Evolutionary conservation across 1,140 invertebrate genomes (phyloP), one percentile per base, ranked within the genome.

Genomic region (Sycophila sp.): DNA sequence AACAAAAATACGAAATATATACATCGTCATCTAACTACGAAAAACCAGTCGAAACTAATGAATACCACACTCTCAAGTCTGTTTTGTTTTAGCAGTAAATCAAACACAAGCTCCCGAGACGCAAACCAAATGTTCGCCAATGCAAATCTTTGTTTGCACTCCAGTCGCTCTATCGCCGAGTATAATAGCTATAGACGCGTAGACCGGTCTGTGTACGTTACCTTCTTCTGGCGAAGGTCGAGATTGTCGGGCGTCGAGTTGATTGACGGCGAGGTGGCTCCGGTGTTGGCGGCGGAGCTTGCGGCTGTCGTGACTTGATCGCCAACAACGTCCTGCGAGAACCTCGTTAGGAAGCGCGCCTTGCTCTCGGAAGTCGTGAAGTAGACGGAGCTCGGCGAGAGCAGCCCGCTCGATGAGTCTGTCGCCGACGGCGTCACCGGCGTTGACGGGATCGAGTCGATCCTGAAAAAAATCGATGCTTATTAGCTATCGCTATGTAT

Each of bases 351-450:
- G 77, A 92, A 89, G 77, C 89, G 90, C 4, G 91, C 90, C 79
- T 92, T 92, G 45, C 90, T 88, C 77, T 92, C 91, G 13, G 91
- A 92, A 22, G 89, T 92, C 6, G 90, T 91, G 78, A 91, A 92
- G 76, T 92, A 92, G 4, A 88, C 84, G 22, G 91, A 91, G 72
- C 87, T 89, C 19, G 88, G 86, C 47, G 90, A 90, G 42, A 91
- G 80, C 19, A 87, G 88, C 67, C 77, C 81, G 68, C 71, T 78
- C 10, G 42, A 66, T 10, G 78, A 71, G 30, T 80, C 80, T 5
- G 76, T 68, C 11, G 81, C 77, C 13, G 78, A 77, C 28, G 84
- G 81, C 32, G 81, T 80, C 26, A 79, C 76, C 32, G 84, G 81
- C 32, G 80, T 76, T 22, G 81, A 80, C 0, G 82, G 76, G 74